phyloP scores from a whole-genome alignment of 1,140 invertebrate genomes.

The Bombus ignitus region DNA sequence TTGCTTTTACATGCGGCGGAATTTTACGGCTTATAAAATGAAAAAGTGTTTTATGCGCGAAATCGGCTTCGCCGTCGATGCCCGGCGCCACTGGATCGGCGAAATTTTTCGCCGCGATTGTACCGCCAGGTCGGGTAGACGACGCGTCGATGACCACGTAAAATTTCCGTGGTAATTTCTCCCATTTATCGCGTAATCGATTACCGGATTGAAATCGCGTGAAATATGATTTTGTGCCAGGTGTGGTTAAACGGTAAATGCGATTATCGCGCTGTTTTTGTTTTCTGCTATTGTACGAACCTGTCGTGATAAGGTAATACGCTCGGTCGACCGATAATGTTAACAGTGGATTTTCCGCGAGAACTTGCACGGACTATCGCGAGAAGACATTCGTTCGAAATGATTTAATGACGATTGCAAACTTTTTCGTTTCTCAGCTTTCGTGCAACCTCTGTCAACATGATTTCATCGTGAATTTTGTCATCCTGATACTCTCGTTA shows the following conservation, averaged over 20 bases:
- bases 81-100: neutral
- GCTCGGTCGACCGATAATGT: conserved; percentile 21
- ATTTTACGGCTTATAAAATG: conserved; percentile 30
- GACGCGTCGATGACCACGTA: conserved; percentile 40
- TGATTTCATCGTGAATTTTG: neutral
- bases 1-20: conserved; percentile 21
- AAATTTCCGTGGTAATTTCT: conserved; percentile 69
- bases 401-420: neutral
- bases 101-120: conserved; percentile 53
- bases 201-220: conserved; percentile 65
- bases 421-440: neutral
- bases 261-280: conserved; percentile 65
- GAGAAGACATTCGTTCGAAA: neutral
- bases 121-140: neutral
- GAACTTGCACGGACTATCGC: neutral
- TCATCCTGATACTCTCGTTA: too few species aligned
- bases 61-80: conserved; percentile 13
- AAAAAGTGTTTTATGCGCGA: conserved; percentile 35
- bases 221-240: conserved; percentile 65
- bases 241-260: conserved; percentile 54
- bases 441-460: neutral
- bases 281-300: conserved; percentile 55
- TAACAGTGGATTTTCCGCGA: conserved; percentile 46
- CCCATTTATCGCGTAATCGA: conserved; percentile 66
- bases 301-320: conserved; percentile 63